These are phyloP conservation scores for Drosophila repleta DNA, from an alignment of 1,140 invertebrate species.

Conservation along the genomic window DNA sequence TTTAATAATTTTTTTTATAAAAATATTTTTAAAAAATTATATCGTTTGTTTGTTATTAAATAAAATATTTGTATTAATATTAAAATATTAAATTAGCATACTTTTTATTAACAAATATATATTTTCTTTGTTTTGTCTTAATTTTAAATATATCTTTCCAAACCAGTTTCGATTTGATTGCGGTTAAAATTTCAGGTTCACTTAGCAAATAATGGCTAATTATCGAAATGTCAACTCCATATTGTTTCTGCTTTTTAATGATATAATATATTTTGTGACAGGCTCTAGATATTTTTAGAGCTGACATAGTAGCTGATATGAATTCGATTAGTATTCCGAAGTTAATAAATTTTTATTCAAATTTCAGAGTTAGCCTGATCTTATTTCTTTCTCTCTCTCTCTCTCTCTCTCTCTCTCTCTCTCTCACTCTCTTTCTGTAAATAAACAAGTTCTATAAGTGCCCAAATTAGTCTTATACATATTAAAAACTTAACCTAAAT, in stretches of 20 bases:
- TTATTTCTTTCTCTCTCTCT: not conserved
- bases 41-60: too few species aligned
- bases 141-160: not conserved
- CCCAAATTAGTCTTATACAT: not conserved
- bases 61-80: not conserved
- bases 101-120: too few species aligned
- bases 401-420: not conserved
- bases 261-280: not conserved
- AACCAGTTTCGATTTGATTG: not conserved
- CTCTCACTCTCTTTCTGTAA: not conserved
- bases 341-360: not conserved
- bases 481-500: constrained; percentile 14
- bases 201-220: constrained; percentile 23
- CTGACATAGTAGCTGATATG: not conserved
- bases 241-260: not conserved
- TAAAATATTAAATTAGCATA: too few species aligned
- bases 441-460: constrained; percentile 11
- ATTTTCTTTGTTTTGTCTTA: not conserved
- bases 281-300: not conserved
- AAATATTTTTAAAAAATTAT: too few species aligned
- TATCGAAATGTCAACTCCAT: constrained; percentile 27
- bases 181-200: constrained; percentile 3
- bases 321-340: not conserved
- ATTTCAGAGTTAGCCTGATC: not conserved
- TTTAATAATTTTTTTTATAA: too few species aligned